phyloP scores from a whole-genome alignment of 1,140 invertebrate species.

The Cyphomyrmex costatus region DNA sequence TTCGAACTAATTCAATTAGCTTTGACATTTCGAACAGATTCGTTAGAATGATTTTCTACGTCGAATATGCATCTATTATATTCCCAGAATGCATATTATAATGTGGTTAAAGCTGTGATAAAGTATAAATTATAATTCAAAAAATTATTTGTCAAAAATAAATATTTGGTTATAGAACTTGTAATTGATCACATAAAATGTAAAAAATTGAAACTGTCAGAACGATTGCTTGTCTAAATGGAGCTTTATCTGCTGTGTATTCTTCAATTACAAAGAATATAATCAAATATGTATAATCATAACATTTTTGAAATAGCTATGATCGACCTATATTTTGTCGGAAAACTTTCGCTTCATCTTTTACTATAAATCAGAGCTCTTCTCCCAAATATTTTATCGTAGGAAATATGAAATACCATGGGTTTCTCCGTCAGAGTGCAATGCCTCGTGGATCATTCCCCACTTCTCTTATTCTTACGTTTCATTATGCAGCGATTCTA shows the following conservation, averaged over 20 bases:
- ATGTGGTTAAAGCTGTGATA: neutral
- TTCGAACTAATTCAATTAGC: conserved; percentile 45
- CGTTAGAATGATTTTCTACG: conserved; percentile 18
- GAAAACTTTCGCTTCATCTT: neutral
- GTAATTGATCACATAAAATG: neutral
- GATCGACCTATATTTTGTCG: neutral
- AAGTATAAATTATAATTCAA: neutral
- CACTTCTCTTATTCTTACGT: neutral
- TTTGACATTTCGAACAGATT: conserved; percentile 37
- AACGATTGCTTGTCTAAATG: neutral
- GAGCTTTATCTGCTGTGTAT: neutral
- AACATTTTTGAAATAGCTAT: neutral
- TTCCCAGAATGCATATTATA: neutral
- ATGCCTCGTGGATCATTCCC: neutral
- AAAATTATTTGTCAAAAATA: neutral
- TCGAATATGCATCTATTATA: neutral
- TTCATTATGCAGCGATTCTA: conserved; percentile 29
- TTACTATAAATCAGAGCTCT: neutral
- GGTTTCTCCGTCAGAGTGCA: neutral
- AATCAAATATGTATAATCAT: neutral
- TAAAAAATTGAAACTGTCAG: neutral
- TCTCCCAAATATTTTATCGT: neutral
- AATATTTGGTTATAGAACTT: neutral
- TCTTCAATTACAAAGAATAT: neutral
- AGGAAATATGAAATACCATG: neutral